Base-by-base conservation (phyloP, 2,888 invertebrate genomes). In the Scaptomyza parva region DNA sequence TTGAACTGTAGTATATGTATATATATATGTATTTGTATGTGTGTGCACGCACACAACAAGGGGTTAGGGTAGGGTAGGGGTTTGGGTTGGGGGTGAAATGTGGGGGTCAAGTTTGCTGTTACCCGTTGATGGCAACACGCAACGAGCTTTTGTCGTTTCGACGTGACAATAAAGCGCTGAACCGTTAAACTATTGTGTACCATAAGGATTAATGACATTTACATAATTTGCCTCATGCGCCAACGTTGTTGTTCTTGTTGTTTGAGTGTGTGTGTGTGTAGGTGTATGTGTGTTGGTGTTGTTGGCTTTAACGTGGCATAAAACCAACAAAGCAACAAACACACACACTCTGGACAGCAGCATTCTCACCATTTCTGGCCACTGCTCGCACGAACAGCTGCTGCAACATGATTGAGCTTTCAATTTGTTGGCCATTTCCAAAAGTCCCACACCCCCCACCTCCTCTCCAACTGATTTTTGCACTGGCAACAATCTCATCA, bases 121-220 rank as follows among this genome's bases (percentile, higher is more conserved):
- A 41, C 43, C 78, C 65, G 62, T 51, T 63, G 63, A 73, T 82
- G 68, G 73, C 22, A 72, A 74, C 77, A 74, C 77, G 73, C 67
- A 72, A 40, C 43, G 77, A 57, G 48, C 73, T 40, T 30, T 35
- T 63, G 77, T 59, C 77, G n/a, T n/a, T n/a, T n/a, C 78, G 80
- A 83, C 89, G 87, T 86, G 89, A 84, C 88, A 88, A 86, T 89
- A 86, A 88, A 78, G 86, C 89, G 77, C 66, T 74, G 88, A 78
- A 86, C 70, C 86, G 85, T 86, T 88, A 84, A 89, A 86, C 89
- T 89, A 89, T 89, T 86, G 88, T 88, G 83, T 78, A 86, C 81
- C 73, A 79, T 81, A 86, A 79, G 86, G 87, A 86, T 89, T 86
- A 86, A 86, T 89, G 88, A 71, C 88, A 86, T 89, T 86, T 86